phyloP scores from a whole-genome alignment of 2,113 vertebrate species.

The Cyanoliseus patagonus region DNA sequence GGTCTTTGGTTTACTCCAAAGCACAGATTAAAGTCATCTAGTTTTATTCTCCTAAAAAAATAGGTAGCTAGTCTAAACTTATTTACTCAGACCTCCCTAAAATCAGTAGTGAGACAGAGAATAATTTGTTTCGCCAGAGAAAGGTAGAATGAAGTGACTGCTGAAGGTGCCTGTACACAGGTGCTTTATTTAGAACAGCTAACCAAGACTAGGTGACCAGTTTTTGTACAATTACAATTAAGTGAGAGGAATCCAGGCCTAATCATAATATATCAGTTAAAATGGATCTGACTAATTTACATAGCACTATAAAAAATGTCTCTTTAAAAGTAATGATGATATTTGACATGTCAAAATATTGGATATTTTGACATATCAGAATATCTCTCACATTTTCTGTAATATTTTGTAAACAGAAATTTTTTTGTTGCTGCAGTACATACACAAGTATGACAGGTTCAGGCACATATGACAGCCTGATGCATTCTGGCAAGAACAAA shows the following conservation, averaged over 20 bases:
- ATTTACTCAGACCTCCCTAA: not conserved
- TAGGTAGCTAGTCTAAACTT: not conserved
- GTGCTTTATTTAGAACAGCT: not conserved
- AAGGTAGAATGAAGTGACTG: not conserved
- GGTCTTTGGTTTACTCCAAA: not conserved
- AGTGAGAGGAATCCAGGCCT: not conserved
- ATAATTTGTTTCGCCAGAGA: not conserved
- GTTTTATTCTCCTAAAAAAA: not conserved
- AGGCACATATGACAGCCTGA: not conserved
- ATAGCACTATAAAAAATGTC: not conserved
- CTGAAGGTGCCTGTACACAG: not conserved
- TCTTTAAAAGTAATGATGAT: not conserved
- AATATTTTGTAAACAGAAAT: not conserved
- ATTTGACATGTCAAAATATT: not conserved
- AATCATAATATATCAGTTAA: not conserved
- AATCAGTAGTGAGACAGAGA: not conserved
- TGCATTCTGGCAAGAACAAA: not conserved
- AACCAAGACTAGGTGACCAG: not conserved
- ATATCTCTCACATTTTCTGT: not conserved
- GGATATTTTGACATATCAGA: not conserved
- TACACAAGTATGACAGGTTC: not conserved
- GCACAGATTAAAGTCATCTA: not conserved
- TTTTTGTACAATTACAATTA: not conserved
- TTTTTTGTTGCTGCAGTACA: not conserved
- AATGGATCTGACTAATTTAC: not conserved